These are phyloP conservation scores for Metopia argyrocephala DNA, from an alignment of 2,888 invertebrate genomes.

Conservation along the genomic window DNA sequence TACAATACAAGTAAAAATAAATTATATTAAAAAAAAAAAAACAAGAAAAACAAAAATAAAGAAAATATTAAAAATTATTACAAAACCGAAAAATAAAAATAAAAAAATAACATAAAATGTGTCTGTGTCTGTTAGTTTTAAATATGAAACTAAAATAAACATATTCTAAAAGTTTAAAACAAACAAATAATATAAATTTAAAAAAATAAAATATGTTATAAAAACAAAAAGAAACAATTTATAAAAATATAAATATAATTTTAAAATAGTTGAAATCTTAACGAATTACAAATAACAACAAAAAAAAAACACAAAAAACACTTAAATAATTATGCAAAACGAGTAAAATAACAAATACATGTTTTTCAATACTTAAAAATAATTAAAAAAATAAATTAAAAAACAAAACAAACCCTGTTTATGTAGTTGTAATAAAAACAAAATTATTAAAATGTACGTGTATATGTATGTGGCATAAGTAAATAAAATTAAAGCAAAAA, in stretches of 20 bases:
- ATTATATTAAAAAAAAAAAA: slow-evolving; percentile 11
- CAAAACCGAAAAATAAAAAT: slow-evolving; percentile 3
- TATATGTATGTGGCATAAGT: slow-evolving; percentile 52
- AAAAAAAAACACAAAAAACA: background rate
- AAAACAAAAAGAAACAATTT: background rate
- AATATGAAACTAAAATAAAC: slow-evolving; percentile 23
- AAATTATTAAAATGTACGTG: slow-evolving; percentile 22
- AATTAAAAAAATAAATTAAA: slow-evolving; percentile 1
- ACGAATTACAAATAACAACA: background rate
- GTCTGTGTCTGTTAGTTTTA: slow-evolving; percentile 46
- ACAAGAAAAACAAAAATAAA: slow-evolving; percentile 28
- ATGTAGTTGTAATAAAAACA: slow-evolving; percentile 43
- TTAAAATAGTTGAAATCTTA: background rate
- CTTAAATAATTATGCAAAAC: background rate
- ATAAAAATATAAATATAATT: background rate
- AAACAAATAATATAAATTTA: no score
- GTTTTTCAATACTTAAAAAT: background rate
- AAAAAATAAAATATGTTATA: no score
- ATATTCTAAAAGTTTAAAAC: slow-evolving; percentile 37
- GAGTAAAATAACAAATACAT: slow-evolving; percentile 11
- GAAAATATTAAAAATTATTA: background rate
- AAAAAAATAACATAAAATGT: slow-evolving; percentile 35
- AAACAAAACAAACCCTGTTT: slow-evolving; percentile 20
- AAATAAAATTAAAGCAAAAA: slow-evolving; percentile 20
- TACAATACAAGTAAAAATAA: background rate